These are phyloP conservation scores for Campopleginae sp. DNA, from an alignment of 2,888 invertebrate genomes.

Conservation along the genomic window DNA sequence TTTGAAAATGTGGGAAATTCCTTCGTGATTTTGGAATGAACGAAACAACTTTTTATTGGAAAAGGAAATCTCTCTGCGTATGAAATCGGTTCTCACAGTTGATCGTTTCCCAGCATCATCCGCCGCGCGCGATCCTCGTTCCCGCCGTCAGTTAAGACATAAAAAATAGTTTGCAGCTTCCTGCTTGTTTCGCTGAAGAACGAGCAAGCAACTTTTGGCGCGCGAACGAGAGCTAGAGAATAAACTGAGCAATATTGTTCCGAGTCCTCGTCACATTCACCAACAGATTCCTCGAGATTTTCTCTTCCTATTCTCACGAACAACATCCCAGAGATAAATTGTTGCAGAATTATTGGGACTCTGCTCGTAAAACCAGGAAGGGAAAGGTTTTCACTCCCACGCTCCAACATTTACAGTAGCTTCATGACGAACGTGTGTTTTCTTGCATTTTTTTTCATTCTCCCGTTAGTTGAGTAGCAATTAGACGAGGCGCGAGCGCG, in stretches of 20 bases:
- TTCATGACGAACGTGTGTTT: not conserved
- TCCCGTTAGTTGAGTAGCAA: not conserved
- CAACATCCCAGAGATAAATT: constrained; percentile 42
- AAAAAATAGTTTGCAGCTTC: constrained; percentile 35
- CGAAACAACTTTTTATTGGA: not conserved
- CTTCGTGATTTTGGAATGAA: not conserved
- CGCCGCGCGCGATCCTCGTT: not conserved
- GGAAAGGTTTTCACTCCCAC: constrained; percentile 25
- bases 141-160: not conserved
- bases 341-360: constrained; percentile 21
- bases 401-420: not conserved
- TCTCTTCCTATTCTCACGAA: constrained; percentile 34
- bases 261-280: constrained; percentile 14
- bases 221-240: not conserved
- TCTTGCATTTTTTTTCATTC: not conserved
- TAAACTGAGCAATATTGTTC: constrained; percentile 11
- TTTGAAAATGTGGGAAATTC: not conserved
- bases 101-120: constrained; percentile 40
- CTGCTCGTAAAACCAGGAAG: constrained; percentile 8
- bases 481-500: not conserved
- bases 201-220: constrained; percentile 39
- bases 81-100: constrained; percentile 58
- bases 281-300: constrained; percentile 4
- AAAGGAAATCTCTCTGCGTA: constrained; percentile 21
- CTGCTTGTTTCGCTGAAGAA: constrained; percentile 34